A percentile compares a stretch with the other conserved stretches of the same genome.
Evolutionary conservation across 1,140 invertebrate species (phyloP).

Genomic region (Drosophila sturtevanti): DNA sequence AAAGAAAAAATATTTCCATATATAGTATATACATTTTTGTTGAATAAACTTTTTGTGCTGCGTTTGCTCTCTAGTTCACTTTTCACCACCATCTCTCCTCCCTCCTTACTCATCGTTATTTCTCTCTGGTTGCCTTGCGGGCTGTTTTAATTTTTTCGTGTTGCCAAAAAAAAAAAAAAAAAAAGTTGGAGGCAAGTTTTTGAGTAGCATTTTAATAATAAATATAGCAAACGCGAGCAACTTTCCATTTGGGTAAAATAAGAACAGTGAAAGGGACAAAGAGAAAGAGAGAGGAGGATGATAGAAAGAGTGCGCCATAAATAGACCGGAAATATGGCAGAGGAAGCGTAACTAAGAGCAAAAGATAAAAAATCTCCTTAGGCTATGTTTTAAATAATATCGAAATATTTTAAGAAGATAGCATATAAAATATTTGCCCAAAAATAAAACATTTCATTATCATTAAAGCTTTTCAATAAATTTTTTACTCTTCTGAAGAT

Average conservation of each 20-base stretch:
- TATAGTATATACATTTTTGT: slow-evolving; percentile 48
- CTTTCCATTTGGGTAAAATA: slow-evolving; percentile 24
- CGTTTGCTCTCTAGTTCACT: slow-evolving; percentile 18
- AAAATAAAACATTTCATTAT: not conserved
- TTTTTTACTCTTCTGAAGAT: no score
- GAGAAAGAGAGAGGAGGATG: not conserved
- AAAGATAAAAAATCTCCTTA: slow-evolving; percentile 8
- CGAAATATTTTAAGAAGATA: not conserved
- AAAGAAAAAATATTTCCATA: no score
- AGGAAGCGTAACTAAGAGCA: slow-evolving; percentile 36
- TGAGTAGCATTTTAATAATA: slow-evolving; percentile 76
- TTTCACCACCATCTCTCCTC: not conserved
- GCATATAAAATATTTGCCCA: not conserved
- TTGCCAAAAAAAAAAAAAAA: slow-evolving; percentile 52
- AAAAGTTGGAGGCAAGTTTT: slow-evolving; percentile 56
- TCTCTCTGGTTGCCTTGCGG: slow-evolving; percentile 24
- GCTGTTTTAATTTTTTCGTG: slow-evolving; percentile 68
- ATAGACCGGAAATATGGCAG: slow-evolving; percentile 67
- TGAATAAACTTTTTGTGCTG: slow-evolving; percentile 62
- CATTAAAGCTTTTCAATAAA: not conserved
- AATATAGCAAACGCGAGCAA: slow-evolving; percentile 55
- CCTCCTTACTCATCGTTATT: no score
- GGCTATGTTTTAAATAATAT: not conserved
- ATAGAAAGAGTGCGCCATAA: slow-evolving; percentile 17
- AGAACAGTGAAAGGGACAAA: not conserved